A percentile compares a stretch with the other conserved stretches of the same genome.
Evolutionary conservation across 2,113 vertebrate species (phyloP).

Genomic region (Perca fluviatilis): DNA sequence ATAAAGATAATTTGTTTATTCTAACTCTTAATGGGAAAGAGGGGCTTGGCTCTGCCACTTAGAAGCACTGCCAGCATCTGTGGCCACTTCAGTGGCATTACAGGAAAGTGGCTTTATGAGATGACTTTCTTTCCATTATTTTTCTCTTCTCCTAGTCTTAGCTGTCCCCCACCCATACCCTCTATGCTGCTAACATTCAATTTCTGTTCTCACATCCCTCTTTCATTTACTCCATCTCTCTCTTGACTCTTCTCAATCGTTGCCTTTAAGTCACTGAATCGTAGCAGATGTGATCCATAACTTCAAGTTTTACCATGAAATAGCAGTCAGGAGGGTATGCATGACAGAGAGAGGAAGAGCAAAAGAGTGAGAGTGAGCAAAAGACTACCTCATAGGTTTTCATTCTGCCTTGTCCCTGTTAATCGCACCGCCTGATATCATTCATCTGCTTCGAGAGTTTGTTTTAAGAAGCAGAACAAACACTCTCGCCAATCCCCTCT

Average conservation of each 20-base stretch:
- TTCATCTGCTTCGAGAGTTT: constrained; percentile 80
- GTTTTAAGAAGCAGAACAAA: constrained; percentile 82
- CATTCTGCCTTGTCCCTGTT: constrained; percentile 71
- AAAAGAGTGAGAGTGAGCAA: constrained; percentile 21
- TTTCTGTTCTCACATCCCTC: not conserved
- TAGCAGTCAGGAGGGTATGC: constrained; percentile 16
- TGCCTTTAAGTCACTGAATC: constrained; percentile 6
- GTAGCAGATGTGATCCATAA: constrained; percentile 51
- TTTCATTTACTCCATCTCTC: constrained; percentile 9
- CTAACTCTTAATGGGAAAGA: constrained; percentile 76
- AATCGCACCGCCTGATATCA: constrained; percentile 77
- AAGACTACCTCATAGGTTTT: constrained; percentile 61
- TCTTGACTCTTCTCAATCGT: constrained; percentile 26
- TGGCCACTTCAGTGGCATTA: constrained; percentile 63
- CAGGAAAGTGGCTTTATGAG: constrained; percentile 47
- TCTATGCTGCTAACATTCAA: not conserved
- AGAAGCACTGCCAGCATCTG: constrained; percentile 55
- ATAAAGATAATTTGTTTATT: constrained; percentile 79
- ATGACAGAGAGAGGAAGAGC: constrained; percentile 7
- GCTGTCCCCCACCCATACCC: not conserved
- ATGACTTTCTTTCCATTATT: constrained; percentile 43
- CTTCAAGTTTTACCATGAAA: constrained; percentile 53
- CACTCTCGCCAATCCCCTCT: constrained; percentile 61
- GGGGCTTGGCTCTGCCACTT: constrained; percentile 39
- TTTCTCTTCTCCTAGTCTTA: not conserved